Evolutionary conservation across 2,113 vertebrate genomes (phyloP), one percentile per base, ranked within the genome.

Genomic region (Chlamydotis undulata): DNA sequence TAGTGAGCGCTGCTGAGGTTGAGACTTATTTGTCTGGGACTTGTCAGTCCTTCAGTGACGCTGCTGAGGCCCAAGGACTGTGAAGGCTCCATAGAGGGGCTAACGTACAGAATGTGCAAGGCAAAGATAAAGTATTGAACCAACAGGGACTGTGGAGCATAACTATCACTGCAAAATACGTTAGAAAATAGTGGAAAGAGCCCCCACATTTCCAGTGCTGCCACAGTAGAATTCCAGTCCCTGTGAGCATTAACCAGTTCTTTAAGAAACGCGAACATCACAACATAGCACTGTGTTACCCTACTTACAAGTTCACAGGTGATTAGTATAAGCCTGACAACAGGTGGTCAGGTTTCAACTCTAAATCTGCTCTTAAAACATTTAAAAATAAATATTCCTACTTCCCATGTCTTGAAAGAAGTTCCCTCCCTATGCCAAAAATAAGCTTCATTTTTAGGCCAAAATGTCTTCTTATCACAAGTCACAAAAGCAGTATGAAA

Each of bases 321-420:
- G 90, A 93, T 92, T 92, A 94, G 77, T 55, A 7, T 90, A 92
- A 96, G 93, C 86, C 91, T 85, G 74, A 76, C 55, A 92, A 95
- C 96, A 93, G 77, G 83, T 96, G 96, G 92, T 92, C 94, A 84
- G 76, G 83, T 45, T 86, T 87, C 83, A 87, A 45, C 65, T 76
- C 74, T 76, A 89, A 95, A 94, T 92, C 92, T 69, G n/a, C 41
- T 87, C 83, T 77, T 76, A 79, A 89, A 93, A 90, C 50, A 76
- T 33, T 82, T 23, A 60, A 25, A 91, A 96, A 89, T 79, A 94
- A 93, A 84, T 93, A 95, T 45, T 84, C 45, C 29, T 78, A 10
- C 31, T 84, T 84, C 53, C 60, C 18, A 29, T 7, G 25, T 50
- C 80, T 84, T 37, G 19, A 79, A 91, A 89, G 19, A 75, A 80